A percentile compares a stretch with the other conserved stretches of the same genome.
These are phyloP conservation scores for Torymus tubicola DNA, from an alignment of 2,888 invertebrate genomes.

Conservation along the genomic window DNA sequence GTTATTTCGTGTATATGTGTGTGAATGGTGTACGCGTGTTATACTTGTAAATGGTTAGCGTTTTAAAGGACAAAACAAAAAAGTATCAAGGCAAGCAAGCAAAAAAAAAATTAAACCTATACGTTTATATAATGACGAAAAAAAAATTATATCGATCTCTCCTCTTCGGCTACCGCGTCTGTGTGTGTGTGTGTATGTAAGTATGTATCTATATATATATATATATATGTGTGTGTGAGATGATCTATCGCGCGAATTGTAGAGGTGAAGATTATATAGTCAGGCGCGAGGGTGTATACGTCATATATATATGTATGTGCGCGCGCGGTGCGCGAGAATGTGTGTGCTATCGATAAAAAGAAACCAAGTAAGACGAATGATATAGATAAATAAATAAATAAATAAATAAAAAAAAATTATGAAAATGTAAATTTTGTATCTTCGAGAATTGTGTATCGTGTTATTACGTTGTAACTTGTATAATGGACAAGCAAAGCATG, in stretches of 20 bases:
- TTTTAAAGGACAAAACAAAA: constrained; percentile 46
- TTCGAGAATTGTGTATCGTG: constrained; percentile 72
- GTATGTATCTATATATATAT: background rate
- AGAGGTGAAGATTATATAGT: constrained; percentile 18
- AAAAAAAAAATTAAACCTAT: constrained; percentile 40
- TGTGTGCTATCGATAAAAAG: background rate
- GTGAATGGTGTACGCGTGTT: too few species aligned
- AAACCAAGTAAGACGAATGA: background rate
- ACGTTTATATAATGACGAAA: constrained; percentile 52
- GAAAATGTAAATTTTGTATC: constrained; percentile 73
- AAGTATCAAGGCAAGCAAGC: background rate
- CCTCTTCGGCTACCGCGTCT: constrained; percentile 56
- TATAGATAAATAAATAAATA: constrained; percentile 4
- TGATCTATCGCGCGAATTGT: constrained; percentile 15
- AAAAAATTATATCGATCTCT: constrained; percentile 61
- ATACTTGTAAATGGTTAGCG: constrained; percentile 68
- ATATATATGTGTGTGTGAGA: constrained; percentile 8
- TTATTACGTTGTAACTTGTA: constrained; percentile 52
- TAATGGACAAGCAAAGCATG: constrained; percentile 29
- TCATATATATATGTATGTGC: too few species aligned
- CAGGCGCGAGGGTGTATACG: constrained; percentile 20
- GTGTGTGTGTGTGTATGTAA: constrained; percentile 9
- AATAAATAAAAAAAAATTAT: background rate
- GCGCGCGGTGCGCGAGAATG: background rate
- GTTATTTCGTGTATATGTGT: constrained; percentile 63